Base-by-base conservation (phyloP, 1,140 invertebrate species). In the Lepidurus packardi region DNA sequence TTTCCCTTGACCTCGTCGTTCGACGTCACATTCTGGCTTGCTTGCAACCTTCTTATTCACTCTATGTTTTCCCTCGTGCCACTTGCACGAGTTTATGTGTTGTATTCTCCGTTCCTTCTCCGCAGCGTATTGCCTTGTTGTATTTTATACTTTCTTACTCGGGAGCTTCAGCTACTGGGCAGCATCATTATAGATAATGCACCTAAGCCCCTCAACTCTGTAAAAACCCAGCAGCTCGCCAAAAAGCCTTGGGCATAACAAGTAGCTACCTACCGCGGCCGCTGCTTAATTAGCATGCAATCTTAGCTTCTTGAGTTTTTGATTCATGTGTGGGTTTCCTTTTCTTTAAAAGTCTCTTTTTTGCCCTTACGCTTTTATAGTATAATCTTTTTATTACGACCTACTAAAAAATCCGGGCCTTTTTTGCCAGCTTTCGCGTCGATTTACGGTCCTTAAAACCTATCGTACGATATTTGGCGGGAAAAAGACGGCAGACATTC, bases 201-300 rank as follows among this genome's bases (percentile, higher is more conserved):
- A 13, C 53, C 13, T 65, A n/a, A 65, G 53, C 53, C 53, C 53
- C 21, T 21, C 16, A 65, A 65, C 53, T 65, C 53, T 5, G 16
- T 65, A 7, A 34, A 34, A 16, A 65, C 53, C 21, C 53, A 7
- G 53, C 16, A 65, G 53, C 53, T 65, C 6, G 53, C 53, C 13
- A 65, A 34, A 34, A 34, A 65, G 53, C 53, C 13, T 65, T 65
- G 53, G 53, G 53, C 53, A 65, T 65, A 65, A 13, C 21, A 65
- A 65, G 53, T 65, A 65, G 53, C 53, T 8, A 65, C 53, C 53
- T 65, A 65, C 53, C 53, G 53, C 53, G 13, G 13, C 53, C 53
- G 21, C 21, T 16, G 53, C 53, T 65, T 65, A 65, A 65, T 65
- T 65, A 65, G 21, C 21, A 65, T 21, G 8, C 53, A 34, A 34